Evolutionary conservation across 64 coral and sea anemone genomes (phyloP).

Genomic region (Pocillopora damicornis): DNA sequence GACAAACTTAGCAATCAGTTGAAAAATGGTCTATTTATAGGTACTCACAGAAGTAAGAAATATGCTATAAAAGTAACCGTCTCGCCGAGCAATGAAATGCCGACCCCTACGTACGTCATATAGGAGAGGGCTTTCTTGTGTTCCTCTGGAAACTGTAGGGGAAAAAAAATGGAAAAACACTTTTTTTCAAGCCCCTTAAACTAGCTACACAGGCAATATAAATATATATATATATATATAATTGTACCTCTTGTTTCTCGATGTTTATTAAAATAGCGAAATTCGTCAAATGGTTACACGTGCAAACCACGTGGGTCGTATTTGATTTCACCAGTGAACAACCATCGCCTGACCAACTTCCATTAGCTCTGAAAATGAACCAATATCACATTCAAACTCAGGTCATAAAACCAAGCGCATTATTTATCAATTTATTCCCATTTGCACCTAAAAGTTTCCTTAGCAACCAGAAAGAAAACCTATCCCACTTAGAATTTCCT

Average conservation of each 20-base stretch:
- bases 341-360: slow-evolving; percentile 21
- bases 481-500: too few relatives aligned
- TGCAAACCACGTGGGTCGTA: background rate
- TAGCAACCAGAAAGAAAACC: too few relatives aligned
- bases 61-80: slow-evolving; percentile 42
- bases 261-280: slow-evolving; percentile 30
- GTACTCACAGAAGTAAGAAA: slow-evolving; percentile 50
- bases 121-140: slow-evolving; percentile 13
- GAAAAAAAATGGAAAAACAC: background rate
- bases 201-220: background rate
- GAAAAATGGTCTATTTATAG: background rate
- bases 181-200: too few relatives aligned
- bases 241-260: slow-evolving; percentile 1
- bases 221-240: background rate
- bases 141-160: background rate
- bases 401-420: too few relatives aligned
- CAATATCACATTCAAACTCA: background rate
- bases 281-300: slow-evolving; percentile 37
- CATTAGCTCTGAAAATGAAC: background rate
- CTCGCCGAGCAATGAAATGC: slow-evolving; percentile 44
- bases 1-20: too few relatives aligned
- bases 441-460: too few relatives aligned
- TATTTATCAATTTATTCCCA: too few relatives aligned
- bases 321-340: slow-evolving; percentile 21
- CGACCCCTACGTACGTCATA: slow-evolving; percentile 62